Base-by-base conservation (phyloP, 2,797 vertebrate species). In the Oophaga sylvatica region DNA sequence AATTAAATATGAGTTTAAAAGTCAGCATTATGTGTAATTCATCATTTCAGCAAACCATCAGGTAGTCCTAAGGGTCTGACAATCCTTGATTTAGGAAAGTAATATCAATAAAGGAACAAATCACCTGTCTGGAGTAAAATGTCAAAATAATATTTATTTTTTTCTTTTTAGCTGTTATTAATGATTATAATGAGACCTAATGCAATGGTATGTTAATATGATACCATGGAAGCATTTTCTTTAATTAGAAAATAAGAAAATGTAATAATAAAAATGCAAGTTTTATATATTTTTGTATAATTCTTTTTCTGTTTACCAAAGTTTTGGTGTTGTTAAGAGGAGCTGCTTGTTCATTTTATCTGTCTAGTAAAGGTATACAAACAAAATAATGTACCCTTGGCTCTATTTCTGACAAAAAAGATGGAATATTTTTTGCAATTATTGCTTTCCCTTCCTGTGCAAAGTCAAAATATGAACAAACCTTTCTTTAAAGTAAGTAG, bases 1-100 rank as follows among this genome's bases (percentile, higher is more conserved):
- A 97, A 98, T 98, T 98, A 97, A 97, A 97, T 96, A 96, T 91
- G 95, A 96, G 97, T 97, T 97, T 97, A 95, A 97, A 98, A 97
- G 95, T 96, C 91, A 95, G 93, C 94, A 94, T 96, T 97, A 97
- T 96, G 94, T 96, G 95, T 96, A 96, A 96, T 96, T 96, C 93
- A 96, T 97, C 95, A 96, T 95, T 95, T 93, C 92, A 91, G 67
- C 91, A 90, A 83, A 91, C 88, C 88, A 93, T 89, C 90, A 89
- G 91, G 89, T 86, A 79, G 84, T 88, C 91, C 90, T 90, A 91
- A 85, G 90, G 91, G 90, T 8, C n/a, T 89, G 78, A 89, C 90
- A 89, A 89, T 91, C 89, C 91, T 81, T 89, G 80, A 87, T 88
- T 80, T 0, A n/a, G 90, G 60, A 78, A 87, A 92, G 90, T 1